These are phyloP conservation scores for Clepsis dumicolana DNA, from an alignment of 2,888 invertebrate genomes.

Conservation along the genomic window DNA sequence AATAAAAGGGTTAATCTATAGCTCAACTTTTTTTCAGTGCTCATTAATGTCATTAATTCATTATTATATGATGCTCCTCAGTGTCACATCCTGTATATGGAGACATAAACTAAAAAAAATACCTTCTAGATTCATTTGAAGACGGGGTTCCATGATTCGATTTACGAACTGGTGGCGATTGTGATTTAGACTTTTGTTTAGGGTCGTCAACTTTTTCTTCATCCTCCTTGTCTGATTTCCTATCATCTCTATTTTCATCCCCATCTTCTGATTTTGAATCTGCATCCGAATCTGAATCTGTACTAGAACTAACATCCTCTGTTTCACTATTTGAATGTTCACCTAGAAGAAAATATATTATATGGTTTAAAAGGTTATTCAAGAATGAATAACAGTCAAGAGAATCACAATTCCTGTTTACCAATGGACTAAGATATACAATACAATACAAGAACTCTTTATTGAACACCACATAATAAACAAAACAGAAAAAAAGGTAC, in stretches of 20 bases:
- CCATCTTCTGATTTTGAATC: slow-evolving; percentile 78
- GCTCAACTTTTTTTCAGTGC: too few species aligned
- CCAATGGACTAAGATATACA: neutral
- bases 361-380: neutral
- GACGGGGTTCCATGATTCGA: slow-evolving; percentile 67
- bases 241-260: slow-evolving; percentile 60
- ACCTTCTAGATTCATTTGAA: slow-evolving; percentile 75
- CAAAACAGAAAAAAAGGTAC: too few species aligned
- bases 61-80: too few species aligned
- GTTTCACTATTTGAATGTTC: slow-evolving; percentile 82
- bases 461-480: too few species aligned
- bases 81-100: too few species aligned
- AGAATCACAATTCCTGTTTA: neutral
- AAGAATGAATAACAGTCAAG: neutral
- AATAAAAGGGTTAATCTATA: too few species aligned
- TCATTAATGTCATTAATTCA: too few species aligned
- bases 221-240: slow-evolving; percentile 66
- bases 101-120: neutral
- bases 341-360: slow-evolving; percentile 63
- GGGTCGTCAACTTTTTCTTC: slow-evolving; percentile 70
- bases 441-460: too few species aligned
- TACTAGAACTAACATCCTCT: slow-evolving; percentile 78
- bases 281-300: slow-evolving; percentile 72
- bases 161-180: slow-evolving; percentile 70
- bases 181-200: slow-evolving; percentile 62